Evolutionary conservation across 2,113 vertebrate genomes (phyloP), one percentile per base, ranked within the genome.

Genomic region (Thalassarche chlororhynchos): DNA sequence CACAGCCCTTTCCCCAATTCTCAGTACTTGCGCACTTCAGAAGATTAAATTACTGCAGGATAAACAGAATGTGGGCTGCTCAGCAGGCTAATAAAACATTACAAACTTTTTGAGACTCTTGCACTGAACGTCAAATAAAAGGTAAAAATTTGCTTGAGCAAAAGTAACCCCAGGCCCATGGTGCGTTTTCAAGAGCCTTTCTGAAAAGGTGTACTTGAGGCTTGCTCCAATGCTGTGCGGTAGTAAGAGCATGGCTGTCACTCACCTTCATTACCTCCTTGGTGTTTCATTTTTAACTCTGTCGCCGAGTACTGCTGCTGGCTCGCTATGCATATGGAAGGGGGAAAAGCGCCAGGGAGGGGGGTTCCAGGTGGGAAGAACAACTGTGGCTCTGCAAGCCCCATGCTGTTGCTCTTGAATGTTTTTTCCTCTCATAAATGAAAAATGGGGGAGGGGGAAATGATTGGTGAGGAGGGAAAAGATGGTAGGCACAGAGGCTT

Each of bases 31-130:
- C 29, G 5, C 32, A 8, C 89, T 95, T 95, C 69, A 84, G 44
- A 97, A 98, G 89, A 97, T 97, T 96, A 90, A 95, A 92, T 97
- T 96, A 84, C 95, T 75, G 62, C 66, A 89, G 94, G 90, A 87
- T 94, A 95, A 98, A 96, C 78, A 98, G 93, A 97, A 89, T 54
- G 25, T 12, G 11, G 60, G 38, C 84, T 93, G 84, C 82, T 87
- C 85, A 87, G 93, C 17, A 42, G 93, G 72, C 71, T 97, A 86
- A 93, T 93, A 89, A 96, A 89, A 74, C 14, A 17, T 75, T 84
- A 32, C 55, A 95, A 83, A 92, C 55, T 94, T 97, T 83, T 82
- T 89, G 75, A 87, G 83, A 49, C 66, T 81, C 51, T 87, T 2
- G 5, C 49, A 72, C 57, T 89, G 90, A 91, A 96, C 9, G 21